A percentile compares a stretch with the other conserved stretches of the same genome.
Evolutionary conservation across 2,888 invertebrate genomes (phyloP).

Genomic region (Achlya flavicornis): DNA sequence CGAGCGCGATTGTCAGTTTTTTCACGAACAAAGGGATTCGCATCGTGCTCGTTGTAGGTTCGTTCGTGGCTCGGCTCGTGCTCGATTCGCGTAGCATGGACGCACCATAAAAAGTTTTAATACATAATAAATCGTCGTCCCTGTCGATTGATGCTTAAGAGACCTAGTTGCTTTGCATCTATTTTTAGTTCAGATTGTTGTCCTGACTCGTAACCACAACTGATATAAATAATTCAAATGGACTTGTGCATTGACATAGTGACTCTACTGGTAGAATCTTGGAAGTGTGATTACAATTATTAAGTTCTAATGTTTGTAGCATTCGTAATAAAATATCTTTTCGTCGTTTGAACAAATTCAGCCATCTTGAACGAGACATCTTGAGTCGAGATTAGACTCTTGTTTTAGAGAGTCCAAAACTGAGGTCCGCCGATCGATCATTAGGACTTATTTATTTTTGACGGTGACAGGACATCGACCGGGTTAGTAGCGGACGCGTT

Average conservation of each 20-base stretch:
- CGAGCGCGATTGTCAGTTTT: no score
- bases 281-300: conserved; percentile 18
- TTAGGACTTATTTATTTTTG: conserved; percentile 81
- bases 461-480: conserved; percentile 73
- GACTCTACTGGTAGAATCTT: conserved; percentile 39
- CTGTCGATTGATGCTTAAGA: conserved; percentile 29
- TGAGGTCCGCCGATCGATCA: conserved; percentile 78
- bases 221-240: conserved; percentile 66
- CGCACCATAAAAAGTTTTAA: neutral
- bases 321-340: no score
- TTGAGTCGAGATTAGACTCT: conserved; percentile 63
- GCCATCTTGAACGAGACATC: conserved; percentile 60
- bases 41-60: no score
- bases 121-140: neutral
- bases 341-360: conserved; percentile 48
- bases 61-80: no score
- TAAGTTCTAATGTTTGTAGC: neutral
- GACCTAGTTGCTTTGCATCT: conserved; percentile 54
- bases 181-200: conserved; percentile 70
- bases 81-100: no score
- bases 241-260: conserved; percentile 52
- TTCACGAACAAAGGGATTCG: no score
- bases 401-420: conserved; percentile 75
- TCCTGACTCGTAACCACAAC: conserved; percentile 59
- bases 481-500: conserved; percentile 56